phyloP scores from a whole-genome alignment of 2,797 vertebrate species.

The Rhadinocentrus ornatus region DNA sequence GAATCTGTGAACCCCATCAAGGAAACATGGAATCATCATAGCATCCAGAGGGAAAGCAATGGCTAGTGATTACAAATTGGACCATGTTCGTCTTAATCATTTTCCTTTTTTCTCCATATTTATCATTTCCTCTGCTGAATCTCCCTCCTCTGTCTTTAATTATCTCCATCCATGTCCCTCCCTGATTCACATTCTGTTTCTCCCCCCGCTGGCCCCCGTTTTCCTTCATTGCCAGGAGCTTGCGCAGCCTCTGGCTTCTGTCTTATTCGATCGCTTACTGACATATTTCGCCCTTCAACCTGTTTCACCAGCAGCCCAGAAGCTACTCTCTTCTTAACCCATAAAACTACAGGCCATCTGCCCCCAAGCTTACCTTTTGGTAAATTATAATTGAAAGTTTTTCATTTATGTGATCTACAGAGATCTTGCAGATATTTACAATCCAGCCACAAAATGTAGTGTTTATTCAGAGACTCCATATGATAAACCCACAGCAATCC shows the following conservation, averaged over 20 bases:
- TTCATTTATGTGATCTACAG: not conserved
- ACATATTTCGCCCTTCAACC: conserved; percentile 17
- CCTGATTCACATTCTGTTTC: conserved; percentile 37
- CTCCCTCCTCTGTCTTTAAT: conserved; percentile 7
- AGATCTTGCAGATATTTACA: not conserved
- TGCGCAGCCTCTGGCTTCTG: conserved; percentile 20
- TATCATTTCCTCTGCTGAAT: not conserved
- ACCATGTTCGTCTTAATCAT: conserved; percentile 13
- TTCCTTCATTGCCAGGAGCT: conserved; percentile 19
- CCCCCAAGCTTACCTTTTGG: not conserved
- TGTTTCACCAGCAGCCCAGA: conserved; percentile 15
- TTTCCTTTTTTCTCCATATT: not conserved
- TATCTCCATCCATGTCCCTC: conserved; percentile 17
- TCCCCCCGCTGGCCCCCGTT: conserved; percentile 21
- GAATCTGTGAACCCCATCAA: conserved; percentile 32
- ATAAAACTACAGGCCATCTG: not conserved
- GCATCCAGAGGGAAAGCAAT: conserved; percentile 16
- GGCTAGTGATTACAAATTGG: conserved; percentile 34
- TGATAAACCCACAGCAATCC: too few relatives aligned
- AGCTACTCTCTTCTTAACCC: conserved; percentile 19
- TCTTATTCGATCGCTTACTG: conserved; percentile 28
- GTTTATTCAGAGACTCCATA: too few relatives aligned
- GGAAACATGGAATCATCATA: conserved; percentile 42
- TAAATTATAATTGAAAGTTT: too few relatives aligned
- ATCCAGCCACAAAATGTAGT: too few relatives aligned